A percentile compares a stretch with the other conserved stretches of the same genome.
Evolutionary conservation across 1,140 invertebrate species (phyloP).

Genomic region (Pomacea maculata): DNA sequence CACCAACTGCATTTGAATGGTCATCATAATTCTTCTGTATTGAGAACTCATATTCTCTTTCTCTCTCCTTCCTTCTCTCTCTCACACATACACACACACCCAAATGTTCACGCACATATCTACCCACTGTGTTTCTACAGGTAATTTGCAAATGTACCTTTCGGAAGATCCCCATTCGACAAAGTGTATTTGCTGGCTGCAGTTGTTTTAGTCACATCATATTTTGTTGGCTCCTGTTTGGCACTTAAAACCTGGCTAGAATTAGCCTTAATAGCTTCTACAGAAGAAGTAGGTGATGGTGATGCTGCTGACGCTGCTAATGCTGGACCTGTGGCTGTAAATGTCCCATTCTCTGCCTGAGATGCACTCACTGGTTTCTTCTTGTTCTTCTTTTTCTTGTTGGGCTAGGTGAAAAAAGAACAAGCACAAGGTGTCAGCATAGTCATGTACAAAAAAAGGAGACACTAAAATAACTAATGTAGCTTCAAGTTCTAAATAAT

Average conservation of each 20-base stretch:
- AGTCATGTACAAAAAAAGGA: too few relatives aligned
- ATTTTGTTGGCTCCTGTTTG: too few relatives aligned
- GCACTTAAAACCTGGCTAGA: too few relatives aligned
- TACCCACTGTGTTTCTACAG: not conserved
- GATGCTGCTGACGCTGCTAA: conserved; percentile 13
- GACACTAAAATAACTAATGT: too few relatives aligned
- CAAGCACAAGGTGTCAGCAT: too few relatives aligned
- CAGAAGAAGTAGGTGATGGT: not conserved
- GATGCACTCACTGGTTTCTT: conserved; percentile 35
- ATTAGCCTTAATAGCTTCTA: conserved; percentile 6
- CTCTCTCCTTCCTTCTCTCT: not conserved
- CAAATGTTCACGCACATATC: not conserved
- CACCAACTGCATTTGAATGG: too few relatives aligned
- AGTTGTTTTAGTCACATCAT: too few relatives aligned
- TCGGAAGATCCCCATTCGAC: too few relatives aligned
- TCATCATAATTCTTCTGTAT: too few relatives aligned
- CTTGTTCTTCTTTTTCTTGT: conserved; percentile 58
- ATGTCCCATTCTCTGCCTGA: conserved; percentile 6
- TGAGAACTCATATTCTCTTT: not conserved
- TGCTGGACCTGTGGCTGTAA: conserved; percentile 18
- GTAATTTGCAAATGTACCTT: not conserved
- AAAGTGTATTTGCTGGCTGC: too few relatives aligned
- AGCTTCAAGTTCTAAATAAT: too few relatives aligned
- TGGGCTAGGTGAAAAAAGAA: conserved; percentile 29
- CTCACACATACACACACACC: not conserved